Conservation (phyloP, 2,888 invertebrate genomes). For the Eurytoma californica region DNA sequence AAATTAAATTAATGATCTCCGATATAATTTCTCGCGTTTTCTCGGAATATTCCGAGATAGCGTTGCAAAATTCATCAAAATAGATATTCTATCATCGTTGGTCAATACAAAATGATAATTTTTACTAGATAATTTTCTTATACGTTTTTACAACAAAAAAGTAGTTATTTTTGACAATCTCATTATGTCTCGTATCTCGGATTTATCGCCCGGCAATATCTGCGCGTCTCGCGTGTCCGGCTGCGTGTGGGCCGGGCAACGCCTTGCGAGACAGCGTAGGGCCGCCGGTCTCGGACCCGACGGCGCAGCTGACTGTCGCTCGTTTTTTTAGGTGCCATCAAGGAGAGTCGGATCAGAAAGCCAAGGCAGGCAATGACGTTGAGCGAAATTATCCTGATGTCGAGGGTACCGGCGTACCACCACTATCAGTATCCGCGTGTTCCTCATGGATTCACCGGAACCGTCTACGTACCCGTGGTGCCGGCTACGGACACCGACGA, state of each 20-base stretch:
- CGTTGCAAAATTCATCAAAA: constrained; percentile 55
- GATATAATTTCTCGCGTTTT: constrained; percentile 40
- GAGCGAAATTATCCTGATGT: constrained; percentile 28
- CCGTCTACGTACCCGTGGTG: background rate
- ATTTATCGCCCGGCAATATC: constrained; percentile 39
- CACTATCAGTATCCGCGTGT: constrained; percentile 8
- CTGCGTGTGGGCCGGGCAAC: too few species aligned
- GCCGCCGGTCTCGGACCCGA: background rate
- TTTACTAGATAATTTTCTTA: constrained; percentile 50
- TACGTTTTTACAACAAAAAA: constrained; percentile 36
- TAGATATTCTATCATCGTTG: constrained; percentile 54
- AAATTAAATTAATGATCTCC: constrained; percentile 43
- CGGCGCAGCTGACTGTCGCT: background rate
- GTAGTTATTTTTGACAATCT: constrained; percentile 54
- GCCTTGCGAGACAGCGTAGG: constrained; percentile 20
- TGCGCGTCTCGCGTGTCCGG: background rate
- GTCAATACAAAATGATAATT: constrained; percentile 55
- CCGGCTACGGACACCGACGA: background rate
- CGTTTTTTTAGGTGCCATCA: constrained; percentile 12
- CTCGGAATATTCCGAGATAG: constrained; percentile 51
- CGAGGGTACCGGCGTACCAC: constrained; percentile 28
- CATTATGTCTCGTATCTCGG: constrained; percentile 37
- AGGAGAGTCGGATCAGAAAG: background rate
- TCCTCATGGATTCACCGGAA: background rate
- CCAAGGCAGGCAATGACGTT: constrained; percentile 41